Conservation (phyloP, 2,888 invertebrate species). For the Marronus borbonicus region DNA sequence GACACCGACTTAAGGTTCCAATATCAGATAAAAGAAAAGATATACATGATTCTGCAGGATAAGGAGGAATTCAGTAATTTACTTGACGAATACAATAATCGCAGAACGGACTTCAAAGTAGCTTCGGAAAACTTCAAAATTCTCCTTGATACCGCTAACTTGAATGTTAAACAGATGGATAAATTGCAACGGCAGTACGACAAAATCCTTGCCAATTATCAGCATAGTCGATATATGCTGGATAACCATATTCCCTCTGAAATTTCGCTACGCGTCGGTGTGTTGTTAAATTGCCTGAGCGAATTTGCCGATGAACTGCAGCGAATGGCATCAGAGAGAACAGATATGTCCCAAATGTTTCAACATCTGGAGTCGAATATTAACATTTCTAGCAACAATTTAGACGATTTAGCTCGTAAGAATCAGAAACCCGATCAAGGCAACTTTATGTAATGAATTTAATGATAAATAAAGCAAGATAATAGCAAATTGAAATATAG, state of each 20-base stretch:
- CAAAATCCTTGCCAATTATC: slow-evolving; percentile 61
- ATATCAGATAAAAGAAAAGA: slow-evolving; percentile 42
- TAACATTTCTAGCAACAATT: slow-evolving; percentile 26
- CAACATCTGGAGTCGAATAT: slow-evolving; percentile 57
- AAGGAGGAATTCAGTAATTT: slow-evolving; percentile 46
- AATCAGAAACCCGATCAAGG: background rate
- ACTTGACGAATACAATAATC: slow-evolving; percentile 55
- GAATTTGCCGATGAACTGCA: slow-evolving; percentile 57
- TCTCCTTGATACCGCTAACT: slow-evolving; percentile 64
- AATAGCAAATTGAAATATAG: too few species aligned
- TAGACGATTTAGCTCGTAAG: slow-evolving; percentile 2
- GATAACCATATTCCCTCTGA: slow-evolving; percentile 62
- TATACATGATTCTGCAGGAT: slow-evolving; percentile 33
- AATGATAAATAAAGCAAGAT: too few species aligned
- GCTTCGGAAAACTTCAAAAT: slow-evolving; percentile 66
- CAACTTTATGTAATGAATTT: too few species aligned
- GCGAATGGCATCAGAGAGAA: slow-evolving; percentile 56
- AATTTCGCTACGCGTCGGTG: slow-evolving; percentile 56
- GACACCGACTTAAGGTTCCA: slow-evolving; percentile 35
- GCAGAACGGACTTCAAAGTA: slow-evolving; percentile 61
- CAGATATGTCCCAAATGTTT: slow-evolving; percentile 58
- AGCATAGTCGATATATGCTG: slow-evolving; percentile 63
- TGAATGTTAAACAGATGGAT: slow-evolving; percentile 61
- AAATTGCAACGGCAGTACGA: slow-evolving; percentile 65
- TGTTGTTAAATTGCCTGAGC: slow-evolving; percentile 56